Conservation (phyloP, 2,888 invertebrate genomes). For the Lumbricus terrestris region DNA sequence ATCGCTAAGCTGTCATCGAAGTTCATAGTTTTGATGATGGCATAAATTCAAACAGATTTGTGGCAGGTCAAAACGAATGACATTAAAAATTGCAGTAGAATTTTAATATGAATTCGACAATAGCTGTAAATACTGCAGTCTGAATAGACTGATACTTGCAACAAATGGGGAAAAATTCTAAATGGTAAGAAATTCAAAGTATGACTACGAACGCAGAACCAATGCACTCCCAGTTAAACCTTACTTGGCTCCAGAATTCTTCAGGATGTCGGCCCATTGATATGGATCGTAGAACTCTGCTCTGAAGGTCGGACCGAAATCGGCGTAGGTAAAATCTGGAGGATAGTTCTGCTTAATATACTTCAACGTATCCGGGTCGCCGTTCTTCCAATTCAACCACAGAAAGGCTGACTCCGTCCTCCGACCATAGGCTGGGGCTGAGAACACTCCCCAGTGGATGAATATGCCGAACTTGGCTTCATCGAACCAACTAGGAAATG, state of each 20-base stretch:
- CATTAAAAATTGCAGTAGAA: too few species aligned
- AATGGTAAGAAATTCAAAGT: background rate
- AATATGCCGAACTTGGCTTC: constrained; percentile 87
- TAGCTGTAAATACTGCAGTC: background rate
- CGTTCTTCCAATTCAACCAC: constrained; percentile 48
- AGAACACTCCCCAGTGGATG: constrained; percentile 89
- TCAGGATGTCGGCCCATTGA: constrained; percentile 80
- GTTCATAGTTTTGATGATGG: too few species aligned
- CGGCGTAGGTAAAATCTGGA: constrained; percentile 83
- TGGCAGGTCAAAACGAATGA: too few species aligned
- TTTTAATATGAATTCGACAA: background rate
- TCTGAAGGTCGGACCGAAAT: constrained; percentile 82
- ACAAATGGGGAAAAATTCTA: background rate
- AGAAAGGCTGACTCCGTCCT: constrained; percentile 62
- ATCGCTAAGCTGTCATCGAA: too few species aligned
- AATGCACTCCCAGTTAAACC: background rate
- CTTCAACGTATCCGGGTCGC: constrained; percentile 44
- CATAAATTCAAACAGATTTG: background rate
- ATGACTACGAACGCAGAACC: too few species aligned
- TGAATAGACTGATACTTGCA: background rate
- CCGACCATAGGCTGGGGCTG: constrained; percentile 75
- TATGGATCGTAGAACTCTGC: constrained; percentile 82
- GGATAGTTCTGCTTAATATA: constrained; percentile 82
- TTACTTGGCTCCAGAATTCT: constrained; percentile 77
- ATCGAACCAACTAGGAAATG: constrained; percentile 84